Conservation (phyloP, 30 jellyfish, hydroid and myxozoan species). For the Aurelia sp. region DNA sequence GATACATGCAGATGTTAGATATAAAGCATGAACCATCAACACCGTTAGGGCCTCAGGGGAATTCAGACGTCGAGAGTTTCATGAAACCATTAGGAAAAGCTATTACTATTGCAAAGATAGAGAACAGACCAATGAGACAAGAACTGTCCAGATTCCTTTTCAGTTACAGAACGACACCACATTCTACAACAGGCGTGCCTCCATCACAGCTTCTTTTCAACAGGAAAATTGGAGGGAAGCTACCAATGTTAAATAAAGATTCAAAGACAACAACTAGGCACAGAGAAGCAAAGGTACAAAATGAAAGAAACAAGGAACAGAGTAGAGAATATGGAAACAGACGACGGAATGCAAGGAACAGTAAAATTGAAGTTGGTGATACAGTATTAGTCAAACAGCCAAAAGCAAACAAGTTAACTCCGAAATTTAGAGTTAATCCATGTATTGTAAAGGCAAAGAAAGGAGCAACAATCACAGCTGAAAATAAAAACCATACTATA, state of each 20-base stretch:
- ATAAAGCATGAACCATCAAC: constrained; percentile 14
- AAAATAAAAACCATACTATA: too few species aligned
- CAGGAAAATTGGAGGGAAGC: not conserved
- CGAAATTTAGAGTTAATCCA: too few species aligned
- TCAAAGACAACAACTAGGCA: too few species aligned
- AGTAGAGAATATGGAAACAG: too few species aligned
- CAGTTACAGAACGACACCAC: constrained; percentile 52
- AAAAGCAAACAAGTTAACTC: too few species aligned
- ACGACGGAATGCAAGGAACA: too few species aligned
- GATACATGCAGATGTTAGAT: constrained; percentile 21
- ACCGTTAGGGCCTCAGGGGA: constrained; percentile 55
- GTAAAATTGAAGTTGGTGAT: too few species aligned
- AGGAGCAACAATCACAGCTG: too few species aligned
- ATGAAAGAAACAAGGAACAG: too few species aligned
- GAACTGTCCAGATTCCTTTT: constrained; percentile 39
- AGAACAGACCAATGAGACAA: constrained; percentile 58
- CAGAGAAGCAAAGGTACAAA: too few species aligned
- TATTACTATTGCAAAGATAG: constrained; percentile 38
- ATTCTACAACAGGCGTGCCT: constrained; percentile 34
- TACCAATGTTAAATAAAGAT: constrained; percentile 6
- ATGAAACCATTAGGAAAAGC: constrained; percentile 29
- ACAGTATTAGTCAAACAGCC: too few species aligned
- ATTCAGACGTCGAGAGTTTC: constrained; percentile 55
- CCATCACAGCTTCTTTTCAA: constrained; percentile 61
- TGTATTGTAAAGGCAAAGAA: too few species aligned